Evolutionary conservation across 1,140 invertebrate species (phyloP).

Genomic region (Melitaea cinxia): DNA sequence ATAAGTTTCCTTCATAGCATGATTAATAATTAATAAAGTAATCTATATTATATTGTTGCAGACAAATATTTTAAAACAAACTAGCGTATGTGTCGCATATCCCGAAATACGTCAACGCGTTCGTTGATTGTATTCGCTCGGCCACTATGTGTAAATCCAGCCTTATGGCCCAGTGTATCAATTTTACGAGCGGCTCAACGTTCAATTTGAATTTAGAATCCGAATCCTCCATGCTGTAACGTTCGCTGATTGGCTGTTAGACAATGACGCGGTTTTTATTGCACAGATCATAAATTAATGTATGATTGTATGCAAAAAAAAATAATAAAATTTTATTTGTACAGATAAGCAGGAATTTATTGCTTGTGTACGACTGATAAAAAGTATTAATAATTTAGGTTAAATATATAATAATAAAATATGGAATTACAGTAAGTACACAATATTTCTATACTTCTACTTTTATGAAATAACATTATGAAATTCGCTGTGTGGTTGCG

Average conservation of each 20-base stretch:
- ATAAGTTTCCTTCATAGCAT: too few species aligned
- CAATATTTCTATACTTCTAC: too few species aligned
- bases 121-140: conserved; percentile 6
- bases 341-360: background rate
- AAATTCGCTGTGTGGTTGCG: too few species aligned
- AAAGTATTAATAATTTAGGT: background rate
- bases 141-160: conserved; percentile 11
- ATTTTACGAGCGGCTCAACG: conserved; percentile 30
- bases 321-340: conserved; percentile 20
- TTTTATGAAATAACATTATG: too few species aligned
- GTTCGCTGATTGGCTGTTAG: conserved; percentile 36
- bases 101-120: background rate
- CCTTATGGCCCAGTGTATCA: conserved; percentile 16
- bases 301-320: conserved; percentile 24
- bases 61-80: background rate
- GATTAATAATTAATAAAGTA: too few species aligned
- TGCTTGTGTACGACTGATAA: background rate
- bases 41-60: too few species aligned
- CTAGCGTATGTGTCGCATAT: background rate
- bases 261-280: conserved; percentile 31
- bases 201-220: conserved; percentile 40
- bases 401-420: background rate
- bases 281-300: conserved; percentile 39
- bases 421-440: too few species aligned
- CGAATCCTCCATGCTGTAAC: conserved; percentile 31